These are phyloP conservation scores for Chironomus riparius DNA, from an alignment of 2,888 invertebrate genomes.

Conservation along the genomic window DNA sequence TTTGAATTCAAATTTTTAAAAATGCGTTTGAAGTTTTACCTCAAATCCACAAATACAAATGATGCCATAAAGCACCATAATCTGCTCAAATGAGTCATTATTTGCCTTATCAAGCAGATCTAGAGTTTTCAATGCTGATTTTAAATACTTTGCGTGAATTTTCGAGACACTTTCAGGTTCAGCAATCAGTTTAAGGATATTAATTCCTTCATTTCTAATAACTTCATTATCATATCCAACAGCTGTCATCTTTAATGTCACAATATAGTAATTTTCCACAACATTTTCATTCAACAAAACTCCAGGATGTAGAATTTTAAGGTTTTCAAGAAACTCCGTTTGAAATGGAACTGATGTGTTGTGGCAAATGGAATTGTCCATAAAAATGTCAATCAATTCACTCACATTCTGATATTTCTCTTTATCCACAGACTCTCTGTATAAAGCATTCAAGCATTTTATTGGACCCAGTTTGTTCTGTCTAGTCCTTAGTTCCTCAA, in stretches of 20 bases:
- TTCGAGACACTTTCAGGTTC: neutral
- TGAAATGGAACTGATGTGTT: conserved; percentile 31
- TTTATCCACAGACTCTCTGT: neutral
- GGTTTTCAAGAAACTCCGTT: conserved; percentile 5
- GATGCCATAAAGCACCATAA: conserved; percentile 37
- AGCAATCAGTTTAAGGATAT: conserved; percentile 4
- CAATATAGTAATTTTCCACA: conserved; percentile 34
- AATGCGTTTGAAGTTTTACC: neutral
- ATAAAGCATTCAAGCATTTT: conserved; percentile 33
- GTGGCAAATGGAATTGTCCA: conserved; percentile 35
- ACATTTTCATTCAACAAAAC: conserved; percentile 26
- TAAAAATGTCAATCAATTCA: conserved; percentile 33
- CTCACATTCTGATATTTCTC: conserved; percentile 32
- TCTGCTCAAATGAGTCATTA: conserved; percentile 38
- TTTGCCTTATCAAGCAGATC: conserved; percentile 36
- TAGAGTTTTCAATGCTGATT: conserved; percentile 34
- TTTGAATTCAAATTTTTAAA: neutral
- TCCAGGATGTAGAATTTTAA: conserved; percentile 19
- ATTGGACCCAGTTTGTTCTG: conserved; percentile 36
- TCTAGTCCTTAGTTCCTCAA: conserved; percentile 35
- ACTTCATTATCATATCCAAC: conserved; percentile 32
- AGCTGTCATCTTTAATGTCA: conserved; percentile 37
- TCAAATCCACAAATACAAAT: conserved; percentile 36
- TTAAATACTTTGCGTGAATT: conserved; percentile 36
- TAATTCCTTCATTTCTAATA: neutral